These are phyloP conservation scores for Bombylius major DNA, from an alignment of 2,888 invertebrate genomes.

Conservation along the genomic window DNA sequence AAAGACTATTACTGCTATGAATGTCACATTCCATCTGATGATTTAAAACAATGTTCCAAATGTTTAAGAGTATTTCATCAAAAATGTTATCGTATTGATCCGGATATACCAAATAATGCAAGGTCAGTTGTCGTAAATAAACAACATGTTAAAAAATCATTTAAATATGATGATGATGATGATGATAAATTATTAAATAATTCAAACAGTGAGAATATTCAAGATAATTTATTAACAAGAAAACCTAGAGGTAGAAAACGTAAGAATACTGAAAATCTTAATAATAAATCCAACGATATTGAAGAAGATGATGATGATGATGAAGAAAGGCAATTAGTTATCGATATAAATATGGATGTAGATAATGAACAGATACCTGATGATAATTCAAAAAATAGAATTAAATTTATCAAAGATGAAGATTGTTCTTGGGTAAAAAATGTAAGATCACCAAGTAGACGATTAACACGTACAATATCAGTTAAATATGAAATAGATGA, in stretches of 20 bases:
- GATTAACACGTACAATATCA: slow-evolving; percentile 19
- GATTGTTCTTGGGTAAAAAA: slow-evolving; percentile 27
- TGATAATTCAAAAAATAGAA: slow-evolving; percentile 6
- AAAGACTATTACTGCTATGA: slow-evolving; percentile 72
- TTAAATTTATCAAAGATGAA: slow-evolving; percentile 16
- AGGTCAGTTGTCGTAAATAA: neutral
- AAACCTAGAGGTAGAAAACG: neutral
- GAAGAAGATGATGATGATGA: too few species aligned
- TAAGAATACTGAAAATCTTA: neutral
- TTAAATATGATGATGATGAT: neutral
- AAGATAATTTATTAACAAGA: too few species aligned
- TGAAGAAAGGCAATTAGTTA: too few species aligned
- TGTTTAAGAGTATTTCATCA: slow-evolving; percentile 62
- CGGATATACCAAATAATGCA: slow-evolving; percentile 22
- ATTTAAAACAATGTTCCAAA: slow-evolving; percentile 47
- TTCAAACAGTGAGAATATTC: neutral
- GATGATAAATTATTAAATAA: neutral
- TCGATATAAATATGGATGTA: too few species aligned
- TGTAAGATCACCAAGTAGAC: slow-evolving; percentile 24
- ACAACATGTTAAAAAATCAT: neutral
- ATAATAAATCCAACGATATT: too few species aligned
- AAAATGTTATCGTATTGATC: slow-evolving; percentile 41
- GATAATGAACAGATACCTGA: too few species aligned
- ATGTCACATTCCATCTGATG: slow-evolving; percentile 55
- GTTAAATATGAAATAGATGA: slow-evolving; percentile 18